Evolutionary conservation across 2,888 invertebrate species (phyloP).

Genomic region (Taenaris catops): DNA sequence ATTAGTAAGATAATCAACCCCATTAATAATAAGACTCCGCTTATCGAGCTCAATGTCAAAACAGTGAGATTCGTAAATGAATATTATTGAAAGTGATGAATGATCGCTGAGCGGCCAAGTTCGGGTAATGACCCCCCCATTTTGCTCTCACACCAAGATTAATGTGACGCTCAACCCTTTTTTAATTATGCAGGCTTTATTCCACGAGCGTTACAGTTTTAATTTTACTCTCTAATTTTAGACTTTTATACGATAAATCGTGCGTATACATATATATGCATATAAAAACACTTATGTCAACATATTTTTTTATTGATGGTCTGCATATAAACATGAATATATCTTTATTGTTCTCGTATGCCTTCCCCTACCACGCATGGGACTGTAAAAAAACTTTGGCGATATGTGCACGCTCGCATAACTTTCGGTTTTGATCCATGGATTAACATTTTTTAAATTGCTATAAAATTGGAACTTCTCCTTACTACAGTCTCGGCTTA

Average conservation of each 20-base stretch:
- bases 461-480: too few species aligned
- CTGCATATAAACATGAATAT: too few species aligned
- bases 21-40: background rate
- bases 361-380: too few species aligned
- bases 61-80: slow-evolving; percentile 4
- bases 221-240: slow-evolving; percentile 11
- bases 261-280: too few species aligned
- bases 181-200: slow-evolving; percentile 55
- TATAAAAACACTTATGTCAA: background rate
- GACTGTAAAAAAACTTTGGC: too few species aligned
- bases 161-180: slow-evolving; percentile 49
- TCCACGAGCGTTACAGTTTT: slow-evolving; percentile 18
- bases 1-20: too few species aligned
- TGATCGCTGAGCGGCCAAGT: slow-evolving; percentile 29
- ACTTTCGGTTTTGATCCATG: too few species aligned
- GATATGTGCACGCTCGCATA: too few species aligned
- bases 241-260: background rate
- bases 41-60: slow-evolving; percentile 4
- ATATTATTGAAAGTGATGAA: slow-evolving; percentile 40
- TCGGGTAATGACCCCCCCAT: slow-evolving; percentile 44
- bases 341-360: too few species aligned
- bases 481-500: too few species aligned
- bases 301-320: too few species aligned
- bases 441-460: too few species aligned
- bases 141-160: slow-evolving; percentile 46